These are phyloP conservation scores for Pterobdella sp. DNA, from an alignment of 2,888 invertebrate species.

Conservation along the genomic window DNA sequence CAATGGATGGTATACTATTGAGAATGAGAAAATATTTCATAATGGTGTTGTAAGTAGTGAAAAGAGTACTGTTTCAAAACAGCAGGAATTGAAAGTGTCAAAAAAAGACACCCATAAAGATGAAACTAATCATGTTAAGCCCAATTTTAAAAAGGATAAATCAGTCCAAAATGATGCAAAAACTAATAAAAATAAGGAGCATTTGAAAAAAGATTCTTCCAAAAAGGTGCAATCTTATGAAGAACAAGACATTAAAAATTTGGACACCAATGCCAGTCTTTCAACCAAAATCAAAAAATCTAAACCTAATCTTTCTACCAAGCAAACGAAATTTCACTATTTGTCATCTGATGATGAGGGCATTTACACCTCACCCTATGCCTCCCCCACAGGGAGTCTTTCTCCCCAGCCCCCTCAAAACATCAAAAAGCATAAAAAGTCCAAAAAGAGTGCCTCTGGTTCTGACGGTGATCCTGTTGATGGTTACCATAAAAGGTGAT, in stretches of 20 bases:
- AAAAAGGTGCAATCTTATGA: background rate
- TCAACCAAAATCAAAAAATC: background rate
- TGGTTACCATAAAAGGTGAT: background rate
- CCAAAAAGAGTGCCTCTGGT: background rate
- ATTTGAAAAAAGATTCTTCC: background rate
- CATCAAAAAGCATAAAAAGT: background rate
- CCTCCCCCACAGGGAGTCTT: background rate
- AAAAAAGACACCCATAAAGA: too few relatives aligned
- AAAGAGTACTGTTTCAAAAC: too few relatives aligned
- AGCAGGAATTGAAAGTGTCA: too few relatives aligned
- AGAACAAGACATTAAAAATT: background rate
- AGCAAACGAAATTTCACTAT: background rate
- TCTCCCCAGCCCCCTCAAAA: background rate
- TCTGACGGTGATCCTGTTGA: constrained; percentile 3
- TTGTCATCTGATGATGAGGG: background rate
- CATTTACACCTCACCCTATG: background rate
- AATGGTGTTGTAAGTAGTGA: too few relatives aligned
- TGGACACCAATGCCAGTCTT: background rate
- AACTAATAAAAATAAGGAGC: background rate
- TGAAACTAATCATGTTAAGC: too few relatives aligned
- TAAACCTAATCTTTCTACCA: background rate
- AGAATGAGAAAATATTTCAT: too few relatives aligned
- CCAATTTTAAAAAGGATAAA: too few relatives aligned
- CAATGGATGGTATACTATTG: too few relatives aligned
- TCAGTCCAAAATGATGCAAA: too few relatives aligned